Evolutionary conservation across 1,140 invertebrate genomes (phyloP), one percentile per base, ranked within the genome.

Genomic region (Cydia fagiglandana): DNA sequence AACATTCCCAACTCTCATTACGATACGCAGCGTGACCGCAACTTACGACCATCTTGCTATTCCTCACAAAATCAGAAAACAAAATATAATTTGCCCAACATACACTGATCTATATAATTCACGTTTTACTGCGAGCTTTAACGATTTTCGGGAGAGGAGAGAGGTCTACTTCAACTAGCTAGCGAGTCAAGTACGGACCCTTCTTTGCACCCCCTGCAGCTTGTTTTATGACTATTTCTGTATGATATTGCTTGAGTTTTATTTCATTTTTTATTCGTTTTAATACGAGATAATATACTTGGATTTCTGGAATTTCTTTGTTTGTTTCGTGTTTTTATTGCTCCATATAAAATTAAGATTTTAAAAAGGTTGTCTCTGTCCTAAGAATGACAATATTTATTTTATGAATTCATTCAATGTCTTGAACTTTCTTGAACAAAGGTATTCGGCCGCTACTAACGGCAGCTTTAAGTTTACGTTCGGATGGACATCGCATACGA

Each of bases 61-160:
- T 64, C 64, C 64, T 64, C 28, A 64, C 20, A 64, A 64, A 64
- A 64, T 28, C 64, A 64, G 64, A 64, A 64, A 64, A 64, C 64
- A 64, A 64, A 64, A 64, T 64, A 64, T 64, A 64, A 64, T 64
- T 30, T 64, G 24, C 2, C 64, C 64, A 64, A 13, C 24, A 28
- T 64, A 64, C 5, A 13, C 30, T 28, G 64, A 28, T 7, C 64
- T 28, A 13, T 64, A 64, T 64, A 64, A 64, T 64, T 64, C 64
- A 64, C 20, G 17, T 64, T 64, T 28, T 13, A 28, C 10, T 64
- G 10, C 64, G 9, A 28, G 24, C 24, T 13, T 28, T 28, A 3
- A 24, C 24, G 9, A 24, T 28, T 64, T 64, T 64, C 12, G 24
- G 47, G 28, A 17, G 64, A 9, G 12, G 34, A 20, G 24, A 64